Percentiles rank a stretch among this genome's conserved stretches.
Conservation (phyloP, 2,888 invertebrate genomes). For the Drosophila mimetica region DNA sequence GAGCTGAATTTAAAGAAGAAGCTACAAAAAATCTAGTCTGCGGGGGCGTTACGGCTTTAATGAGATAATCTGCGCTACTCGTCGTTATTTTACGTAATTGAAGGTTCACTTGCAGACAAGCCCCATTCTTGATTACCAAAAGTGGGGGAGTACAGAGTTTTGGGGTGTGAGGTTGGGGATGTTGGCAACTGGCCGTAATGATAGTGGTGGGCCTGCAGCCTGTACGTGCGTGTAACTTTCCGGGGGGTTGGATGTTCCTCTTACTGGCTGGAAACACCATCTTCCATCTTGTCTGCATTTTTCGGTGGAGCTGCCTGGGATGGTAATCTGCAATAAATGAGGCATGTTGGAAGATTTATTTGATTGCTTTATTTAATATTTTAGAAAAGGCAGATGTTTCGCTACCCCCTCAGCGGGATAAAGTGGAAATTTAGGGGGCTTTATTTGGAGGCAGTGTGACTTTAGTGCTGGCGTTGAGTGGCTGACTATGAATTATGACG, state of each 20-base stretch:
- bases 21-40: conserved; percentile 1
- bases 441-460: conserved; percentile 11
- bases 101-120: conserved; percentile 70
- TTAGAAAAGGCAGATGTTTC: conserved; percentile 78
- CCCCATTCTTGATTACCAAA: conserved; percentile 54
- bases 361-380: conserved; percentile 82
- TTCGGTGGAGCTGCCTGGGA: conserved; percentile 42
- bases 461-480: conserved; percentile 48
- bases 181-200: conserved; percentile 53
- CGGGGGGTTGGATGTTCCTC: conserved; percentile 17
- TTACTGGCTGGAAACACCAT: background rate
- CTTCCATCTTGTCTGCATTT: conserved; percentile 24
- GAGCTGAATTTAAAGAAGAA: conserved; percentile 71
- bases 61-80: conserved; percentile 81
- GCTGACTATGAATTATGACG: conserved; percentile 72
- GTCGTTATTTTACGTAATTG: conserved; percentile 76
- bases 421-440: background rate
- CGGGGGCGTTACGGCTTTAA: conserved; percentile 64
- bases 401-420: conserved; percentile 24
- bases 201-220: conserved; percentile 63
- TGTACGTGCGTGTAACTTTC: conserved; percentile 67
- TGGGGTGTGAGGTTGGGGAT: conserved; percentile 2
- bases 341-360: conserved; percentile 83
- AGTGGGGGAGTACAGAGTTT: conserved; percentile 10
- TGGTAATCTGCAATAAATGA: conserved; percentile 83